Conservation (phyloP, 1,140 invertebrate genomes). For the Batillaria attramentaria region DNA sequence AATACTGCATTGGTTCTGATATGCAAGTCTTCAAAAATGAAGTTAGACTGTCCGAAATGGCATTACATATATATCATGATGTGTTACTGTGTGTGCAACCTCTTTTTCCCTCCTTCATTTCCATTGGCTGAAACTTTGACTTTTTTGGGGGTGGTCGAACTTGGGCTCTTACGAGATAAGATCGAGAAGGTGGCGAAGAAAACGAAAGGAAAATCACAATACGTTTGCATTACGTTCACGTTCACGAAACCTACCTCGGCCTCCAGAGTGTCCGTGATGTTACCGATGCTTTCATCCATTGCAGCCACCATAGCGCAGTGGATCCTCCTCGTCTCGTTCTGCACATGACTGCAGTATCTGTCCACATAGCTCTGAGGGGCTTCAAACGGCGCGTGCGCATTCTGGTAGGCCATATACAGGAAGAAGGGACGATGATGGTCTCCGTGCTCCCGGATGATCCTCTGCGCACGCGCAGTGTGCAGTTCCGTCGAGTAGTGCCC, state of each 20-base stretch:
- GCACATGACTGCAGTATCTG: constrained; percentile 32
- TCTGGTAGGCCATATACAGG: constrained; percentile 33
- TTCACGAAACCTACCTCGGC: background rate
- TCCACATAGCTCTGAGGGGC: constrained; percentile 20
- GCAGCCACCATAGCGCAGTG: constrained; percentile 28
- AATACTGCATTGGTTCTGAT: too few relatives aligned
- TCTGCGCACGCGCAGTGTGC: constrained; percentile 6
- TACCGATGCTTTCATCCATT: constrained; percentile 35
- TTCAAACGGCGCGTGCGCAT: constrained; percentile 30
- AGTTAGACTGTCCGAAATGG: too few relatives aligned
- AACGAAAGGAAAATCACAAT: too few relatives aligned
- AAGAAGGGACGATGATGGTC: constrained; percentile 16
- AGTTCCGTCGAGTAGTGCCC: constrained; percentile 15
- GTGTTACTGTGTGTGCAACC: too few relatives aligned
- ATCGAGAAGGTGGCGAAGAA: too few relatives aligned
- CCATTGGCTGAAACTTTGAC: too few relatives aligned
- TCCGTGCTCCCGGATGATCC: constrained; percentile 15
- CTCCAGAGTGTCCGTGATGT: constrained; percentile 29
- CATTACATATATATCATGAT: too few relatives aligned
- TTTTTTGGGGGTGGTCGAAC: too few relatives aligned
- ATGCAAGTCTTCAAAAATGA: too few relatives aligned
- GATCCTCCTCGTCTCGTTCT: background rate
- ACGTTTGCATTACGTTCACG: too few relatives aligned
- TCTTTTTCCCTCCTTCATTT: too few relatives aligned
- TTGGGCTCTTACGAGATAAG: too few relatives aligned